Percentiles rank a stretch among this genome's conserved stretches.
phyloP scores from a whole-genome alignment of 1,140 invertebrate genomes.

The Arctopsyche grandis region DNA sequence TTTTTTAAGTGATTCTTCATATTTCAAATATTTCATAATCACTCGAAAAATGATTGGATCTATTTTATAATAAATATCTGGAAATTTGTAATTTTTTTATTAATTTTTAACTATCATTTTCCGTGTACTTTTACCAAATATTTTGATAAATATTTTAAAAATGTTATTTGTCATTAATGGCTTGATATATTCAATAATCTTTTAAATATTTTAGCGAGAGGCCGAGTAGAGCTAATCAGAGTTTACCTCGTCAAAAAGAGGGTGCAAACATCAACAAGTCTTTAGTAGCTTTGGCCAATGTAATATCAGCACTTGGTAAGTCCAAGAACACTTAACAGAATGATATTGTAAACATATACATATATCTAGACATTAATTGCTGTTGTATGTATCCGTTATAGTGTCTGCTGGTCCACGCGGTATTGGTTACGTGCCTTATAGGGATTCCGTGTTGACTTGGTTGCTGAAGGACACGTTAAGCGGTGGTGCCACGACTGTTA shows the following conservation, averaged over 20 bases:
- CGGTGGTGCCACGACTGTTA: conserved; percentile 66
- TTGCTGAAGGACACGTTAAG: conserved; percentile 71
- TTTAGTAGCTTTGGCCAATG: conserved; percentile 80
- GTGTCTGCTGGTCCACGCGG: conserved; percentile 62
- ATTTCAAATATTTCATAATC: no score
- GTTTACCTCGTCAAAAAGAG: conserved; percentile 70
- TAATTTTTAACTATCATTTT: no score
- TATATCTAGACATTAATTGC: background rate
- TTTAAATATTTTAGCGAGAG: conserved; percentile 38
- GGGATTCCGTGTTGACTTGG: conserved; percentile 81
- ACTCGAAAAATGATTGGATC: no score
- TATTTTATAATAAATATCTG: no score
- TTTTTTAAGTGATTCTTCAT: no score
- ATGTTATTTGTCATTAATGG: no score
- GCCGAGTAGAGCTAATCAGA: conserved; percentile 49
- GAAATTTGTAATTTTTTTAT: no score
- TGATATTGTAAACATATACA: background rate
- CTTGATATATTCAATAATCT: no score
- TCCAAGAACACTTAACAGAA: background rate
- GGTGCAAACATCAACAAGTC: conserved; percentile 86
- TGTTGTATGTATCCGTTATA: conserved; percentile 46
- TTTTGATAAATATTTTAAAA: no score
- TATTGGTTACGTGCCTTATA: conserved; percentile 74
- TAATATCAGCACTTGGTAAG: conserved; percentile 79
- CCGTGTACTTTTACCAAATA: no score